Percentiles rank a stretch among this genome's conserved stretches.
phyloP scores from a whole-genome alignment of 2,888 invertebrate genomes.

The Rhamphomyia laevipes region DNA sequence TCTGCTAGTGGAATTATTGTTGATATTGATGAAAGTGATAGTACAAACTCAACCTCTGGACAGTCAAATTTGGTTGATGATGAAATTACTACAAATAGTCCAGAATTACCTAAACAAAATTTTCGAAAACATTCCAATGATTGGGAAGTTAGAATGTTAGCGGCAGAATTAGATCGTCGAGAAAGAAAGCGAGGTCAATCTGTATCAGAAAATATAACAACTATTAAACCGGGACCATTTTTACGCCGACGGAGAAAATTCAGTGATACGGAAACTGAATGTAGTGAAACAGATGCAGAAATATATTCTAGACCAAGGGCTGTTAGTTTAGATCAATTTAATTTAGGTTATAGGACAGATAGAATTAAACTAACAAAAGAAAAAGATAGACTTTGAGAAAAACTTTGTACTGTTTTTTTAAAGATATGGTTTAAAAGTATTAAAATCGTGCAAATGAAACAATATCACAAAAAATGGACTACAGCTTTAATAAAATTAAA shows the following conservation, averaged over 20 bases:
- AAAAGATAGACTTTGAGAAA: slow-evolving; percentile 37
- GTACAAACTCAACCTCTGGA: slow-evolving; percentile 30
- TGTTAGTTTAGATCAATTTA: slow-evolving; percentile 35
- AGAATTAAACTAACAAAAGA: slow-evolving; percentile 30
- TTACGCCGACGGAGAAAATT: slow-evolving; percentile 29
- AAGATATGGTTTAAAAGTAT: neutral
- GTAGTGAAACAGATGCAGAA: slow-evolving; percentile 29
- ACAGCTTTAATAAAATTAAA: neutral
- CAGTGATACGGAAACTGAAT: slow-evolving; percentile 34
- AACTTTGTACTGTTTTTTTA: slow-evolving; percentile 7
- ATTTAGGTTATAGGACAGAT: slow-evolving; percentile 26
- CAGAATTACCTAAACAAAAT: no score
- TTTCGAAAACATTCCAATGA: slow-evolving; percentile 38
- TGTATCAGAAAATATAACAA: slow-evolving; percentile 26
- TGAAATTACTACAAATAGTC: no score
- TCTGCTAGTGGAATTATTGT: slow-evolving; percentile 33
- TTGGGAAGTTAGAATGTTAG: slow-evolving; percentile 71
- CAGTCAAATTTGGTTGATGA: slow-evolving; percentile 25
- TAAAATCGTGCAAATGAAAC: neutral
- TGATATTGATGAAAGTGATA: slow-evolving; percentile 32
- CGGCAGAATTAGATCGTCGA: slow-evolving; percentile 55
- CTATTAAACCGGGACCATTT: slow-evolving; percentile 23
- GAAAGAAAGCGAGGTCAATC: slow-evolving; percentile 35
- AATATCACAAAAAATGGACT: neutral
- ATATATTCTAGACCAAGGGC: slow-evolving; percentile 27